phyloP scores from a whole-genome alignment of 2,797 vertebrate genomes.

The Anomalospiza imberbis region DNA sequence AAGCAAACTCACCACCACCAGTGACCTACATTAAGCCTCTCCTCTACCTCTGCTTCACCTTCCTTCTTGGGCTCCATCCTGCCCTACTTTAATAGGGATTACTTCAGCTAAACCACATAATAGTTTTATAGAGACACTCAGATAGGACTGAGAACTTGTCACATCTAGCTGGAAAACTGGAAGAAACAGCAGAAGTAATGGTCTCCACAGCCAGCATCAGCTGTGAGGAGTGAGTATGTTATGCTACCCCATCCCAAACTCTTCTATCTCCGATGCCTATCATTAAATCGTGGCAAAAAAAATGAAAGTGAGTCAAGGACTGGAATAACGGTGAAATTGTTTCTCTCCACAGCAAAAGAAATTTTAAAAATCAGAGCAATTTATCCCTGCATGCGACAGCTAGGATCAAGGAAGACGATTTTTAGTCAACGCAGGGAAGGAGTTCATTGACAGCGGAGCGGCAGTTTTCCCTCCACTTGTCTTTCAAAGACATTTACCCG shows the following conservation, averaged over 20 bases:
- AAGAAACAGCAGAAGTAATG: not conserved
- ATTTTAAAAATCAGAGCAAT: not conserved
- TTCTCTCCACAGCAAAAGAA: not conserved
- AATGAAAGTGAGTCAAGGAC: not conserved
- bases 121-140: conserved; percentile 2
- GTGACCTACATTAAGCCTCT: conserved; percentile 32
- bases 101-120: conserved; percentile 15
- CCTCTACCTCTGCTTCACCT: conserved; percentile 24
- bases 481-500: not conserved
- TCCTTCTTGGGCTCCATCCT: not conserved
- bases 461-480: not conserved
- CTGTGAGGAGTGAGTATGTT: fast-evolving
- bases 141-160: not conserved
- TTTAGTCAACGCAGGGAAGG: not conserved
- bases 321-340: not conserved
- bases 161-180: not conserved
- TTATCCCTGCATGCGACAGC: not conserved
- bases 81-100: conserved; percentile 53
- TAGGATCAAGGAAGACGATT: not conserved
- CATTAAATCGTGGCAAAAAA: not conserved
- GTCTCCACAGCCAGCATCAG: not conserved
- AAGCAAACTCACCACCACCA: not conserved
- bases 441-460: not conserved
- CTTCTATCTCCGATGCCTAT: not conserved
- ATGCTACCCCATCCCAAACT: not conserved